Conservation (phyloP, 1,140 invertebrate genomes). For the Ctenoplectra terminalis region DNA sequence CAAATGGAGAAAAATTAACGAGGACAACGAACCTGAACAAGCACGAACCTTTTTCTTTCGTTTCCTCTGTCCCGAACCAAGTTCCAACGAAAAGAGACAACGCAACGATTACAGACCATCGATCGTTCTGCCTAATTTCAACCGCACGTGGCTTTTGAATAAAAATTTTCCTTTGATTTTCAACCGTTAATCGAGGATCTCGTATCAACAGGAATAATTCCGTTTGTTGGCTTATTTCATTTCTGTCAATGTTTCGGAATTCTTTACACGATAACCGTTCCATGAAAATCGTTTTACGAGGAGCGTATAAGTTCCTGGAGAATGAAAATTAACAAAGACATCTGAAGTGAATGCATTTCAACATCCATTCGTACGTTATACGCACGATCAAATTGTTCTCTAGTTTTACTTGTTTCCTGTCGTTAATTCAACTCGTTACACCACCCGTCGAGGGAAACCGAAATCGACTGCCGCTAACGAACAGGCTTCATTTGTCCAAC, state of each 20-base stretch:
- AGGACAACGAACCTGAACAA: background rate
- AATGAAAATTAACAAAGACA: background rate
- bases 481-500: slow-evolving; percentile 28
- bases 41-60: background rate
- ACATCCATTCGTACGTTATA: background rate
- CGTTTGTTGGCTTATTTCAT: too few species aligned
- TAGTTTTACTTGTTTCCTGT: background rate
- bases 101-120: background rate
- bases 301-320: too few species aligned
- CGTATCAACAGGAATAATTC: too few species aligned
- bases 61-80: background rate
- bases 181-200: background rate
- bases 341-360: background rate
- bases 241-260: too few species aligned
- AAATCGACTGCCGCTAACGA: slow-evolving; percentile 35
- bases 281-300: too few species aligned
- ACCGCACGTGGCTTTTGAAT: background rate
- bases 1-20: background rate
- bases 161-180: background rate
- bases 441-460: background rate
- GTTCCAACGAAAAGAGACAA: background rate
- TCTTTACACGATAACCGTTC: too few species aligned
- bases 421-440: slow-evolving; percentile 35
- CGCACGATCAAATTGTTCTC: background rate
- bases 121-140: background rate